Base-by-base conservation (phyloP, 2,888 invertebrate species). In the Bhutanitis thaidina region DNA sequence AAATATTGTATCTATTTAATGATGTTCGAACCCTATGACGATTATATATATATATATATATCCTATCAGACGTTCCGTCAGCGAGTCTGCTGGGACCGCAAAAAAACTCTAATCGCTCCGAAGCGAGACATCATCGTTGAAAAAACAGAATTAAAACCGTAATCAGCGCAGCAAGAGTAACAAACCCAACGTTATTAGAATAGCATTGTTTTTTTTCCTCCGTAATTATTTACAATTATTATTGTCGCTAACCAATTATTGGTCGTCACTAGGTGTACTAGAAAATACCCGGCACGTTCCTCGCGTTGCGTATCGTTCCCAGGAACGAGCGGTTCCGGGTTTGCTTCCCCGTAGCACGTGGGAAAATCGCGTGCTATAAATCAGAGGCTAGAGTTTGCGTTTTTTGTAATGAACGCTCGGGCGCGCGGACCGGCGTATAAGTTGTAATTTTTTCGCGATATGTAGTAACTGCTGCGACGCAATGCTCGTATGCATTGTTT, bases 321-420 rank as follows among this genome's bases (percentile, higher is more conserved):
- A 84, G 70, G 70, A 64, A 57, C 46, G 49, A 43, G 53, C 48
- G 55, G 83, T 87, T 88, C 87, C 88, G 84, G 84, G 88, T 85
- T 78, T 60, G 68, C 64, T 88, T 88, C 88, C 74, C 56, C 68
- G 82, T 84, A 84, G 78, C 82, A 85, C 85, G 88, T 89, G 88
- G 84, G 88, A 89, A 87, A 71, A 77, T 70, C 73, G 68, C 67
- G 74, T 71, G 56, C 75, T 69, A 80, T 85, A 81, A 81, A 84
- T 82, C 82, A 79, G 69, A 61, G 61, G 58, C 59, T 60, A 55
- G 62, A 69, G 70, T 71, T 73, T 74, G 71, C 74, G 5, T 68
- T 64, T 62, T 60, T 57, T 59, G 59, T 54, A 45, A 48, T 54
- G 60, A 43, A 54, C 61, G 58, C 59, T 58, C 56, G 53, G 58